phyloP scores from a whole-genome alignment of 2,113 vertebrate genomes.

The Chiloscyllium plagiosum region DNA sequence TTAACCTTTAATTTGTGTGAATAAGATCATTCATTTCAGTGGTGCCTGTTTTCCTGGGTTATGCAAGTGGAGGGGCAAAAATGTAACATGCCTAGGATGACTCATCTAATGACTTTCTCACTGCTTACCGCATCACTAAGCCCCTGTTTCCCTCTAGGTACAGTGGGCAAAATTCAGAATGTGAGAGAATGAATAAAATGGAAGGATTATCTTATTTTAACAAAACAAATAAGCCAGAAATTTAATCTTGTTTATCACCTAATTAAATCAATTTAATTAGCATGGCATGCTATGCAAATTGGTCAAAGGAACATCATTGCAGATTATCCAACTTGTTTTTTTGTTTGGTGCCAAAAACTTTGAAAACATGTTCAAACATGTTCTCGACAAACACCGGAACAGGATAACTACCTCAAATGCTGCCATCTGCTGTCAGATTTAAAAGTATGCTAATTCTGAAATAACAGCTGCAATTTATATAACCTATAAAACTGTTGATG shows the following conservation, averaged over 20 bases:
- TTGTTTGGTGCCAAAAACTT: background rate
- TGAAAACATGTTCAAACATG: slow-evolving; percentile 38
- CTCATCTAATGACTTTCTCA: background rate
- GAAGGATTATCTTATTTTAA: background rate
- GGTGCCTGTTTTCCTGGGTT: background rate
- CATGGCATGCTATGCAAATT: background rate
- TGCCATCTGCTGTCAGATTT: slow-evolving; percentile 14
- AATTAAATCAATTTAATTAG: background rate
- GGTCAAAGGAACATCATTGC: background rate
- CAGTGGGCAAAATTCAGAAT: background rate
- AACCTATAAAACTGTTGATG: background rate
- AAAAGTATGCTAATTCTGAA: background rate
- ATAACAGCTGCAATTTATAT: background rate
- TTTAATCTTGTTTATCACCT: background rate
- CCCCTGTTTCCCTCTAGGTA: background rate
- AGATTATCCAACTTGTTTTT: background rate
- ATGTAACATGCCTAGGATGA: background rate
- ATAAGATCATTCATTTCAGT: background rate
- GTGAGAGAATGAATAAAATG: background rate
- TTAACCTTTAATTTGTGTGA: background rate
- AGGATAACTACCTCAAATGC: background rate
- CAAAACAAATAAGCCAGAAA: background rate
- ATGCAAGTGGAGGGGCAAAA: background rate
- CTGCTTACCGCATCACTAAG: background rate
- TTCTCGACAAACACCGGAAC: background rate